phyloP scores from a whole-genome alignment of 2,888 invertebrate species.

The Drosophila longiperda region DNA sequence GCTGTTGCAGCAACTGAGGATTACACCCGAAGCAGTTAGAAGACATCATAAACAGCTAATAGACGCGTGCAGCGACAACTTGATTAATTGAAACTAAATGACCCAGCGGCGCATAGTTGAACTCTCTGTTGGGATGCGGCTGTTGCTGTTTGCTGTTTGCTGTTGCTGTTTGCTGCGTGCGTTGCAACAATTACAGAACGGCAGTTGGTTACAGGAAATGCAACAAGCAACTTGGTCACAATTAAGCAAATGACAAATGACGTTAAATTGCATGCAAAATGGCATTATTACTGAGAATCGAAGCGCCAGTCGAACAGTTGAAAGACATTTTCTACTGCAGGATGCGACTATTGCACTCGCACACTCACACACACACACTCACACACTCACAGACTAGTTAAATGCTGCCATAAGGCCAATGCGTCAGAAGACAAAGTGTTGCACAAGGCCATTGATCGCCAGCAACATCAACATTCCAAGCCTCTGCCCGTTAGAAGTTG shows the following conservation, averaged over 20 bases:
- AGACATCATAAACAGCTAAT: conserved; percentile 77
- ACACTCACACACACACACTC: not conserved
- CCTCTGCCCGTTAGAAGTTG: conserved; percentile 64
- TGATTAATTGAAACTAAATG: conserved; percentile 80
- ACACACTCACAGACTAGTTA: conserved; percentile 9
- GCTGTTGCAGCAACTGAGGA: conserved; percentile 12
- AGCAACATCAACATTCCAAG: conserved; percentile 60
- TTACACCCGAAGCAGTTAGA: conserved; percentile 4
- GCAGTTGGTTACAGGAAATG: conserved; percentile 58
- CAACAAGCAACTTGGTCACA: conserved; percentile 62
- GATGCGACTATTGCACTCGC: conserved; percentile 24
- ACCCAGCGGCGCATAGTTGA: conserved; percentile 44
- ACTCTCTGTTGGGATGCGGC: conserved; percentile 14
- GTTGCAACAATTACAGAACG: conserved; percentile 72
- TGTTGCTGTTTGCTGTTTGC: not conserved
- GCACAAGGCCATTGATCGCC: conserved; percentile 64
- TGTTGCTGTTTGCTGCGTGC: conserved; percentile 64
- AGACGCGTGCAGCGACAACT: conserved; percentile 79
- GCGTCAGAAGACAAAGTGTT: conserved; percentile 40
- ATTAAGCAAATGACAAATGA: conserved; percentile 80
- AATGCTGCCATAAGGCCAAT: conserved; percentile 10
- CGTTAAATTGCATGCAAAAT: conserved; percentile 79
- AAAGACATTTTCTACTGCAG: conserved; percentile 23
- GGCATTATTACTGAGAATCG: conserved; percentile 52
- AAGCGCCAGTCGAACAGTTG: conserved; percentile 30